Base-by-base conservation (phyloP, 2,113 vertebrate species). In the Azemiops feae region DNA sequence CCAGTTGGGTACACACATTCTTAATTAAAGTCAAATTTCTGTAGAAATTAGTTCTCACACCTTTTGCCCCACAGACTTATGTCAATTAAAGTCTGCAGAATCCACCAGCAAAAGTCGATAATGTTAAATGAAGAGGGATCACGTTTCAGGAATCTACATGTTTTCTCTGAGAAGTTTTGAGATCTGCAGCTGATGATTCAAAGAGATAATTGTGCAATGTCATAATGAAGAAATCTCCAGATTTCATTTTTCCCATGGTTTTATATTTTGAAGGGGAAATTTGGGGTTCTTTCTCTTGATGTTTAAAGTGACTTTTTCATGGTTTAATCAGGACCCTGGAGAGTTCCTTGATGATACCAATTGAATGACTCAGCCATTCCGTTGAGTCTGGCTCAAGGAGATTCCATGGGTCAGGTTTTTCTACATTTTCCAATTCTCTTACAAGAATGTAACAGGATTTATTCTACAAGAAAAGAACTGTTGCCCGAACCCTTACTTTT, bases 21-120 rank as follows among this genome's bases (percentile, higher is more conserved):
- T 95, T 96, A 96, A 94, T 96, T 96, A 94, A 95, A 96, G 92
- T 89, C 43, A 88, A 89, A 39, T 92, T 81, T 94, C 95, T 95
- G 89, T 93, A 93, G 93, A 95, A 96, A 95, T 89, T 92, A 92
- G 81, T 53, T 96, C 34, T 60, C 85, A 57, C 18, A 18, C 58
- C 86, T 54, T 53, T 58, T 39, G 27, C 20, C 91, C 74, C 16
- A 90, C 92, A 58, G 92, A 90, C 58, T 69, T 88, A 69, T 92
- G 92, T 94, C 94, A 92, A 45, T 95, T 95, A 85, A 0, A 0
- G 1, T 53, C 27, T 0, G 27, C 10, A 87, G 54, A 81, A 18
- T 91, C 50, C 85, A 55, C 89, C 74, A 86, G 94, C 94, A 93
- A 95, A 93, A 94, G 81, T 57, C n/a, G 74, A 91, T 86, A 30